phyloP scores from a whole-genome alignment of 1,140 invertebrate species.

The Apis florea region DNA sequence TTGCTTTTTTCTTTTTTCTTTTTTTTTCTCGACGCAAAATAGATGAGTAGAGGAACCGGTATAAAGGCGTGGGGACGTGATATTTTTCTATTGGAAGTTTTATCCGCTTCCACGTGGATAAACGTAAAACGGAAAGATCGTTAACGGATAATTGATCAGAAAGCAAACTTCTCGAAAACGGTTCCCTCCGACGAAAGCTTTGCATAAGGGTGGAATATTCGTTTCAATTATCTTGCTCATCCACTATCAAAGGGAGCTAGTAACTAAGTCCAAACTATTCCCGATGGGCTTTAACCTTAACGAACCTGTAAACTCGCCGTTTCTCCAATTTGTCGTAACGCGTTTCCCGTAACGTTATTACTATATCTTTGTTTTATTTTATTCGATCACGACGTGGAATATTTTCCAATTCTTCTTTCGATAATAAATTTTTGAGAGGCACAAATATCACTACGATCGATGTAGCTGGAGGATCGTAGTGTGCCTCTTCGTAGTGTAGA shows the following conservation, averaged over 20 bases:
- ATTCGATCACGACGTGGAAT: too few relatives aligned
- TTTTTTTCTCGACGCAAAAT: too few relatives aligned
- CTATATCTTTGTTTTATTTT: too few relatives aligned
- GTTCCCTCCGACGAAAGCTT: not conserved
- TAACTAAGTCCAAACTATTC: not conserved
- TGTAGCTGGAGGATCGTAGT: not conserved
- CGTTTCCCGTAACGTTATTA: not conserved
- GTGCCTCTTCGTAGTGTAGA: not conserved
- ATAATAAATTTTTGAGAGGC: too few relatives aligned
- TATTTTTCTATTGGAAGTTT: too few relatives aligned
- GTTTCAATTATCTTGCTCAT: not conserved
- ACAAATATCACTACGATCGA: too few relatives aligned
- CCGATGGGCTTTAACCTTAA: not conserved
- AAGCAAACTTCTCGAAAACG: not conserved
- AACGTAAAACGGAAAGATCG: not conserved
- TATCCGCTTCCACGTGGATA: not conserved
- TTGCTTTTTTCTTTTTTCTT: too few relatives aligned
- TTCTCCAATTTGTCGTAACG: not conserved
- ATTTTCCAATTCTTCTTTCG: too few relatives aligned
- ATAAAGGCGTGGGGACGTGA: too few relatives aligned
- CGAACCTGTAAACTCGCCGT: not conserved
- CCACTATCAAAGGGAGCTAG: not conserved
- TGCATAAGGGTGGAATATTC: not conserved
- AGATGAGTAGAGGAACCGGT: too few relatives aligned
- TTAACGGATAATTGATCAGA: not conserved